phyloP scores from a whole-genome alignment of 2,888 invertebrate genomes.

The Odontomyia ornata region DNA sequence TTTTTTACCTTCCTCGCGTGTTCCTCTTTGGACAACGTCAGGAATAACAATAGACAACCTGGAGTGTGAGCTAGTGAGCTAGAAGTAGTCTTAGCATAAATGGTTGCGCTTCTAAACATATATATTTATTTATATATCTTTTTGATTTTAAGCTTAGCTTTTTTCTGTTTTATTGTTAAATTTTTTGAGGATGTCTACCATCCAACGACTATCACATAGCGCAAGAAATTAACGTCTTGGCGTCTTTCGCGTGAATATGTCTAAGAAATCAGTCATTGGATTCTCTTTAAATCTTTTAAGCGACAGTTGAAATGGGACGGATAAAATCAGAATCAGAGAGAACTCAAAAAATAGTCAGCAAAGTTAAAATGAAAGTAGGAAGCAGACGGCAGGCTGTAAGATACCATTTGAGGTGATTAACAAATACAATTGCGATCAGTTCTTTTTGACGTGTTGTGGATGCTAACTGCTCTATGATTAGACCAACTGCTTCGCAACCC shows the following conservation, averaged over 20 bases:
- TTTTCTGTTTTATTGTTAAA: not conserved
- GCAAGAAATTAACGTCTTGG: not conserved
- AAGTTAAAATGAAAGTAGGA: slow-evolving; percentile 31
- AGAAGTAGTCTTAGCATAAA: too few species aligned
- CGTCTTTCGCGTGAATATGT: not conserved
- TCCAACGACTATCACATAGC: too few species aligned
- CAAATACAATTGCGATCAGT: slow-evolving; percentile 37
- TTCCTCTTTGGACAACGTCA: not conserved
- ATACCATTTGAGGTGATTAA: slow-evolving; percentile 44
- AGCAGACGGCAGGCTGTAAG: slow-evolving; percentile 24
- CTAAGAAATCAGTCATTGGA: not conserved
- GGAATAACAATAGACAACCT: not conserved
- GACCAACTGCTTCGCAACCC: not conserved
- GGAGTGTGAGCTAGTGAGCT: too few species aligned
- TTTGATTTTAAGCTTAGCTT: not conserved
- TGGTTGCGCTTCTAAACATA: too few species aligned
- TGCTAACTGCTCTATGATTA: not conserved
- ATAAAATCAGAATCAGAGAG: not conserved
- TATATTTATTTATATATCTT: too few species aligned
- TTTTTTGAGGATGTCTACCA: not conserved
- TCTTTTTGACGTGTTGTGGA: slow-evolving; percentile 26
- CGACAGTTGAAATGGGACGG: not conserved
- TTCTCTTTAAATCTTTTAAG: not conserved
- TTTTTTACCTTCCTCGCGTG: too few species aligned
- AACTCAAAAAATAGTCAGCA: not conserved